Evolutionary conservation across 1,140 invertebrate genomes (phyloP).

Genomic region (Papilio xuthus): DNA sequence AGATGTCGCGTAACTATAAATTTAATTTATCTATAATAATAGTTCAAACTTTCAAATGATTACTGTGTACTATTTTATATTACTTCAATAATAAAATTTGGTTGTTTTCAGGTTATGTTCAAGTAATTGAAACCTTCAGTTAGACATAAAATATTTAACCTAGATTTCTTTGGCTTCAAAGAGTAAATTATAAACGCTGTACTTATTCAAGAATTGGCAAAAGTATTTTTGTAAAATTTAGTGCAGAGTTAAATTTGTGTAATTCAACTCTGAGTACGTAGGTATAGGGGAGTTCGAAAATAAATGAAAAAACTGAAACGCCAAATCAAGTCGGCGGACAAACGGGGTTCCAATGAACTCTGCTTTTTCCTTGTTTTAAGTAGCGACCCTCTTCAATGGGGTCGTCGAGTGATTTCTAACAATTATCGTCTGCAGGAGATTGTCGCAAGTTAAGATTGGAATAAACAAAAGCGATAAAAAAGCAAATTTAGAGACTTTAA

Average conservation of each 20-base stretch:
- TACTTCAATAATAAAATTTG: no score
- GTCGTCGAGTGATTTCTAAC: slow-evolving; percentile 39
- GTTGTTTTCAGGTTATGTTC: not conserved
- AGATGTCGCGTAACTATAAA: not conserved
- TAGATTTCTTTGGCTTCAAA: not conserved
- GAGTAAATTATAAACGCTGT: not conserved
- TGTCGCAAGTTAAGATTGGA: slow-evolving; percentile 30
- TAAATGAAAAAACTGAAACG: slow-evolving; percentile 56
- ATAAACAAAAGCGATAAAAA: slow-evolving; percentile 37
- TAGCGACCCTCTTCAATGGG: slow-evolving; percentile 31
- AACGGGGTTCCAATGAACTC: slow-evolving; percentile 56
- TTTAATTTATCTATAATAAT: not conserved
- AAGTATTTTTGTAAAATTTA: not conserved
- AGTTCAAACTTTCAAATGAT: not conserved
- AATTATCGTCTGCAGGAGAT: slow-evolving; percentile 34
- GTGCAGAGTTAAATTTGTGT: not conserved
- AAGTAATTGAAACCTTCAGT: not conserved
- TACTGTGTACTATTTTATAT: not conserved
- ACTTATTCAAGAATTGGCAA: not conserved
- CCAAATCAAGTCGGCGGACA: slow-evolving; percentile 53
- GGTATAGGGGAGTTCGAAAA: slow-evolving; percentile 44
- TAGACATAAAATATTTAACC: not conserved
- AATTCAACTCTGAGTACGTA: slow-evolving; percentile 22
- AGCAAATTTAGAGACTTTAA: not conserved
- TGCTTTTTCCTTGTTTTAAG: slow-evolving; percentile 54